Evolutionary conservation across 2,797 vertebrate species (phyloP).

Genomic region (Menidia menidia): DNA sequence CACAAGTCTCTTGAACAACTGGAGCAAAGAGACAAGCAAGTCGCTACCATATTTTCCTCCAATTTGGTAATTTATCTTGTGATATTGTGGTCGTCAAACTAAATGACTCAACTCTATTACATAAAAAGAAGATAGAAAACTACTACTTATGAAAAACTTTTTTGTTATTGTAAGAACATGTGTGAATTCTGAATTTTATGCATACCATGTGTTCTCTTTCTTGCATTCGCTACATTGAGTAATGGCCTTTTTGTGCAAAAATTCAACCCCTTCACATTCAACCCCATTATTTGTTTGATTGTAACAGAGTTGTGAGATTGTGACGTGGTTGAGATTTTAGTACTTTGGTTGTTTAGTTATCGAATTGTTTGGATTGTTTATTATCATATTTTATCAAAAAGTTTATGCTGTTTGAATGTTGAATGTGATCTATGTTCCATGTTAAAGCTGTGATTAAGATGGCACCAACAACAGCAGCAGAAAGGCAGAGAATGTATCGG

Average conservation of each 20-base stretch:
- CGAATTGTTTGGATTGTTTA: neutral
- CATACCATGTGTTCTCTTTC: constrained; percentile 8
- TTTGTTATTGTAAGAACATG: constrained; percentile 1
- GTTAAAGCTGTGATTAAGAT: too few relatives aligned
- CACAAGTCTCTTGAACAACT: neutral
- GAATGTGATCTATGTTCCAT: too few relatives aligned
- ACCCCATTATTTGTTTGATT: neutral
- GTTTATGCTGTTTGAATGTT: too few relatives aligned
- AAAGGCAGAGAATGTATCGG: too few relatives aligned
- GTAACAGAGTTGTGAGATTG: neutral
- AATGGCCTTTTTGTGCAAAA: constrained; percentile 5
- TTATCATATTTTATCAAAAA: too few relatives aligned
- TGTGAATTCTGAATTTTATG: neutral
- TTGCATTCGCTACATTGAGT: neutral
- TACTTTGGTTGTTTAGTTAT: neutral
- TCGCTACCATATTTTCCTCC: neutral
- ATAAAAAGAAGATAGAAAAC: constrained; percentile 7
- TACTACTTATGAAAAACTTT: constrained; percentile 1
- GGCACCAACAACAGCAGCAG: too few relatives aligned
- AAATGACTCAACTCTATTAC: constrained; percentile 2
- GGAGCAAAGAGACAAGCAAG: neutral
- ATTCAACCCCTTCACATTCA: neutral
- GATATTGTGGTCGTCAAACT: constrained; percentile 1
- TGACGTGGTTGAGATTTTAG: neutral
- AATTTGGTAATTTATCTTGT: neutral